Evolutionary conservation across 2,113 vertebrate species (phyloP).

Genomic region (Esox niger): DNA sequence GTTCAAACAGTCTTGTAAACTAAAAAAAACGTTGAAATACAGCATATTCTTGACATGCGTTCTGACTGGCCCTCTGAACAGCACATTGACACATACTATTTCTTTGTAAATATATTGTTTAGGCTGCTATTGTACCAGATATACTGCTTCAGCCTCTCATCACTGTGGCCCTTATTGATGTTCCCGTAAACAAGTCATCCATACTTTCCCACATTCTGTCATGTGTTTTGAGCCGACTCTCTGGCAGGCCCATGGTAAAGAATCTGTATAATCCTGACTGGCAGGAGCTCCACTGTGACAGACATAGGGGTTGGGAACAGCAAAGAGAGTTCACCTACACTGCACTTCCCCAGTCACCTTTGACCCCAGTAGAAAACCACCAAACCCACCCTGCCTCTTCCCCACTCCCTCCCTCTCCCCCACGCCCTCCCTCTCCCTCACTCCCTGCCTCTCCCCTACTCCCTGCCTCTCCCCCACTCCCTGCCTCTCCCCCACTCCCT

Average conservation of each 20-base stretch:
- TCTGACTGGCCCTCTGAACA: no score
- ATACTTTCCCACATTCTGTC: no score
- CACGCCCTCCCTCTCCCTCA: background rate
- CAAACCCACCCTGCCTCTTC: no score
- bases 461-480: conserved; percentile 49
- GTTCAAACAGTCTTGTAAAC: no score
- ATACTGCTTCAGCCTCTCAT: no score
- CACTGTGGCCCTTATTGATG: no score
- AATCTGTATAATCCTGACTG: background rate
- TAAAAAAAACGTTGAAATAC: no score
- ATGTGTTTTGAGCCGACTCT: background rate
- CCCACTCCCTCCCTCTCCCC: background rate
- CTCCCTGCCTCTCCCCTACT: conserved; percentile 30
- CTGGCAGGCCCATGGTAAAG: background rate
- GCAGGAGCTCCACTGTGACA: background rate
- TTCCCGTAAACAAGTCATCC: no score
- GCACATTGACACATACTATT: no score
- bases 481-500: conserved; percentile 46
- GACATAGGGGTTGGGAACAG: background rate
- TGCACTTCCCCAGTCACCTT: conserved; percentile 48
- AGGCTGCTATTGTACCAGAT: no score
- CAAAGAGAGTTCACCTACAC: background rate
- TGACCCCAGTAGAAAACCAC: background rate
- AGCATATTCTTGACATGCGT: no score
- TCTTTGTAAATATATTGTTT: no score